Evolutionary conservation across 2,888 invertebrate genomes (phyloP).

Genomic region (Parnassius mnemosyne): DNA sequence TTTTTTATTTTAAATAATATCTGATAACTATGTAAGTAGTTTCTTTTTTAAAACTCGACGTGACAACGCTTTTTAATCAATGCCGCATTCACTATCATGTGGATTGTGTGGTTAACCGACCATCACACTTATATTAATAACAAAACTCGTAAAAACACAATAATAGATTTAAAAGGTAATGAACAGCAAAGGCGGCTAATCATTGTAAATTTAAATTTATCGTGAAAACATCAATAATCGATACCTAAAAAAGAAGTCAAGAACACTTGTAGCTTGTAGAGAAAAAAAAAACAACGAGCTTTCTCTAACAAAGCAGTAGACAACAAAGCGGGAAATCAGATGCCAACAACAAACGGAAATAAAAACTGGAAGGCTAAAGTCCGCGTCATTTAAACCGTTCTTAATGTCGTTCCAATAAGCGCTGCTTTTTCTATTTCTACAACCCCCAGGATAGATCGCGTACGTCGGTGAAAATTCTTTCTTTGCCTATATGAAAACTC

Average conservation of each 20-base stretch:
- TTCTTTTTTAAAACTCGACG: no score
- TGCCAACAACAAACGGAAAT: slow-evolving; percentile 5
- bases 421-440: neutral
- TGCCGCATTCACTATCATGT: no score
- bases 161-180: neutral
- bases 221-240: neutral
- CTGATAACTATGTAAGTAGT: no score
- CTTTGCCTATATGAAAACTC: slow-evolving; percentile 5
- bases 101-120: no score
- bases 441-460: neutral
- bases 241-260: neutral
- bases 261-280: neutral
- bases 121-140: no score
- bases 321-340: slow-evolving; percentile 8
- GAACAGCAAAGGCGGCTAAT: neutral
- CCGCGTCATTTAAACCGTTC: slow-evolving; percentile 8
- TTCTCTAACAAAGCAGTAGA: slow-evolving; percentile 9
- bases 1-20: no score
- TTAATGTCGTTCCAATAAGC: slow-evolving; percentile 7
- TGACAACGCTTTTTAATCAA: no score
- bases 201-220: neutral
- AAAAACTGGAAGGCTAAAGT: neutral
- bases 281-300: neutral
- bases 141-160: no score
- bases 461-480: slow-evolving; percentile 13